Conservation (phyloP, 2,888 invertebrate genomes). For the Acleris literana region DNA sequence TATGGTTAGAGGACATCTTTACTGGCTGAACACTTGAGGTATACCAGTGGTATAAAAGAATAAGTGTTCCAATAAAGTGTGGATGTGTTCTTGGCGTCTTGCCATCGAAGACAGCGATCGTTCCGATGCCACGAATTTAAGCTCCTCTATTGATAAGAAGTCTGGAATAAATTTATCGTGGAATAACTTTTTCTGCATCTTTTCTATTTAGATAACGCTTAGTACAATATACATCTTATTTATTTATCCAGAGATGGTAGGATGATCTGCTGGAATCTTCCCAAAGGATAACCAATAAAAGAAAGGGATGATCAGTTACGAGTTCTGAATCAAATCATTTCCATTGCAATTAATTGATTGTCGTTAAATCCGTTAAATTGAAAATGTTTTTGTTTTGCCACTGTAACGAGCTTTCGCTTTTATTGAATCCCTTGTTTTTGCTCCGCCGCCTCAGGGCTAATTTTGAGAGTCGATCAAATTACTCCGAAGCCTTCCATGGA, state of each 20-base stretch:
- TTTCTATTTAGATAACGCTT: slow-evolving; percentile 4
- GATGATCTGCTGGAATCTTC: neutral
- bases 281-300: neutral
- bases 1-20: slow-evolving; percentile 7
- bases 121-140: slow-evolving; percentile 7
- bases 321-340: slow-evolving; percentile 4
- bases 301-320: neutral
- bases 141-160: slow-evolving; percentile 18
- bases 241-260: no score
- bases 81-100: slow-evolving; percentile 26
- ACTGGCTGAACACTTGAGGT: slow-evolving; percentile 22
- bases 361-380: slow-evolving; percentile 30
- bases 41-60: slow-evolving; percentile 19
- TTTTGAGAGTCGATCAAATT: slow-evolving; percentile 65
- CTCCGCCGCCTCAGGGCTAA: slow-evolving; percentile 55
- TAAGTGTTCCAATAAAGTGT: slow-evolving; percentile 27
- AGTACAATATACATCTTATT: no score
- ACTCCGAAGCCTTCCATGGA: slow-evolving; percentile 54
- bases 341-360: slow-evolving; percentile 22
- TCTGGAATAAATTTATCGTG: slow-evolving; percentile 14
- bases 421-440: slow-evolving; percentile 56
- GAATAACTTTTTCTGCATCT: slow-evolving; percentile 6
- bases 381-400: slow-evolving; percentile 42
- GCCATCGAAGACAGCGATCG: slow-evolving; percentile 25
- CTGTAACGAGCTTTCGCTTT: slow-evolving; percentile 49